Conservation (phyloP, 2,888 invertebrate species). For the Anthoptus insignis region DNA sequence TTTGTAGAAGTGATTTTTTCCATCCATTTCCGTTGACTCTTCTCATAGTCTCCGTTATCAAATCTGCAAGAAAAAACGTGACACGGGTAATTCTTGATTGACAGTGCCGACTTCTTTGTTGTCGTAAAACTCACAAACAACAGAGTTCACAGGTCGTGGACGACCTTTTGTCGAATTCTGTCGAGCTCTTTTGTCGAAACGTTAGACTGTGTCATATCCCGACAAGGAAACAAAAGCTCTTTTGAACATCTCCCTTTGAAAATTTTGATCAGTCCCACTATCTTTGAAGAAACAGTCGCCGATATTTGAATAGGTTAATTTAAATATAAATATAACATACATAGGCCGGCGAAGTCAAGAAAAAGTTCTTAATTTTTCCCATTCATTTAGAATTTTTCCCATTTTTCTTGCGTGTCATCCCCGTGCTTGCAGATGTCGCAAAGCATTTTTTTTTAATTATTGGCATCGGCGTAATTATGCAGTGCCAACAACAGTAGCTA, state of each 20-base stretch:
- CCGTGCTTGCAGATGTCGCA: too few species aligned
- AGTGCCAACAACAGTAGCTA: too few species aligned
- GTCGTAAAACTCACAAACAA: constrained; percentile 47
- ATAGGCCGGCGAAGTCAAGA: background rate
- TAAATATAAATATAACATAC: constrained; percentile 19
- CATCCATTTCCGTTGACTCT: background rate
- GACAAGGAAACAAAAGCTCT: constrained; percentile 50
- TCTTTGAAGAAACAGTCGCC: constrained; percentile 10
- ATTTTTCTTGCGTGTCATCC: too few species aligned
- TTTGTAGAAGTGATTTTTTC: background rate
- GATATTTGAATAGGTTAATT: constrained; percentile 33
- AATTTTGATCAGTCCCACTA: constrained; percentile 40
- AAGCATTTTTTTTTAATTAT: too few species aligned
- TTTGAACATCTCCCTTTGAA: constrained; percentile 46
- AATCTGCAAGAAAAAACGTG: constrained; percentile 38
- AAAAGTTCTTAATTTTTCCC: too few species aligned
- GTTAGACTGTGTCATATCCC: constrained; percentile 47
- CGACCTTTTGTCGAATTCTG: constrained; percentile 29
- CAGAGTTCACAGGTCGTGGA: constrained; percentile 53
- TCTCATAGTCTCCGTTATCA: constrained; percentile 23
- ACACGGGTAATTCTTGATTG: constrained; percentile 48
- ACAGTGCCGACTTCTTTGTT: constrained; percentile 44
- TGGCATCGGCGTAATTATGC: too few species aligned
- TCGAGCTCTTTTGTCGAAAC: constrained; percentile 31
- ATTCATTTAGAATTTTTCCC: too few species aligned